A percentile compares a stretch with the other conserved stretches of the same genome.
Conservation (phyloP, 2,888 invertebrate genomes). For the Trichopoda pennipes region DNA sequence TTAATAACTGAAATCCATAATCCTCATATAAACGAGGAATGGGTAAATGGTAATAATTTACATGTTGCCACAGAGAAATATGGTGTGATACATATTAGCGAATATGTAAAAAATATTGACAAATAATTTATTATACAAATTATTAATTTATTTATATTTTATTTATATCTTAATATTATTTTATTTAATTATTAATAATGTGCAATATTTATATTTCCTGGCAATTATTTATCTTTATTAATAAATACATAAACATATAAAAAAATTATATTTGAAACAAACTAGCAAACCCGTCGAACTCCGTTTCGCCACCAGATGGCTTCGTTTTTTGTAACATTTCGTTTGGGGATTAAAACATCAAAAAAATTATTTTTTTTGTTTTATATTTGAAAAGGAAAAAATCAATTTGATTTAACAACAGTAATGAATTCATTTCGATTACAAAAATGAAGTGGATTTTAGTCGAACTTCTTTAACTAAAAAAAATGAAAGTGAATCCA, state of each 20-base stretch:
- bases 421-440: too few species aligned
- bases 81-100: slow-evolving; percentile 77
- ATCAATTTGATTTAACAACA: too few species aligned
- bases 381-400: too few species aligned
- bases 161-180: not conserved
- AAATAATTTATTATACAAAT: slow-evolving; percentile 23
- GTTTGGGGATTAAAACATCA: too few species aligned
- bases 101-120: slow-evolving; percentile 72
- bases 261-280: too few species aligned
- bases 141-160: not conserved
- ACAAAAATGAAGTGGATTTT: too few species aligned
- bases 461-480: too few species aligned
- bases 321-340: too few species aligned
- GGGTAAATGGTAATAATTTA: slow-evolving; percentile 82
- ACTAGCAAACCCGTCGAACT: too few species aligned
- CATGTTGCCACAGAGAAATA: slow-evolving; percentile 81
- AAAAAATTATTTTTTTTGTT: too few species aligned
- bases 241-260: not conserved
- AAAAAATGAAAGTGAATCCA: too few species aligned
- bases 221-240: not conserved
- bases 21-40: slow-evolving; percentile 82
- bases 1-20: slow-evolving; percentile 84
- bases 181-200: not conserved
- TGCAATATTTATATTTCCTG: not conserved
- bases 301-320: too few species aligned